phyloP scores from a whole-genome alignment of 2,888 invertebrate genomes.

The Argynnis bischoffii region DNA sequence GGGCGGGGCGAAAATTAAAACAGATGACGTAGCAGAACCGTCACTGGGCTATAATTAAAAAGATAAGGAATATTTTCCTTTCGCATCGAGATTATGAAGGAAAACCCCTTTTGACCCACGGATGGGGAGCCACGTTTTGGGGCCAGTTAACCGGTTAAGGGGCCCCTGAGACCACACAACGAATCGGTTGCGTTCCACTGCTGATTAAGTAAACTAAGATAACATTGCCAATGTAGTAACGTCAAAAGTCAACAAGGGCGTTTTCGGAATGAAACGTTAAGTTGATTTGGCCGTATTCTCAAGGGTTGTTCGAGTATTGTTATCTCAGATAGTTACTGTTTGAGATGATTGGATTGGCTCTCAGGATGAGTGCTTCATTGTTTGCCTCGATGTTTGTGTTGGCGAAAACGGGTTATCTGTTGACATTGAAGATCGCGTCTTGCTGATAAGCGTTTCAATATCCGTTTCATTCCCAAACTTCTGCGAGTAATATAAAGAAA shows the following conservation, averaged over 20 bases:
- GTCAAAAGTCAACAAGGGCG: constrained; percentile 81
- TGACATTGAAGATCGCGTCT: constrained; percentile 44
- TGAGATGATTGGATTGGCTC: constrained; percentile 79
- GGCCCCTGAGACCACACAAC: constrained; percentile 69
- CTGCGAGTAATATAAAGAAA: background rate
- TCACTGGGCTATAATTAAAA: constrained; percentile 77
- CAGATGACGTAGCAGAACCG: constrained; percentile 76
- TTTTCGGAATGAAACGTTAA: constrained; percentile 67
- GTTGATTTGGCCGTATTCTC: constrained; percentile 77
- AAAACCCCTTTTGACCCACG: constrained; percentile 67
- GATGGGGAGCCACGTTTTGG: constrained; percentile 49
- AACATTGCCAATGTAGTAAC: constrained; percentile 74
- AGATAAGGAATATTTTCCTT: constrained; percentile 81
- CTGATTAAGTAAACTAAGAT: constrained; percentile 83
- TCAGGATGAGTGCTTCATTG: constrained; percentile 66
- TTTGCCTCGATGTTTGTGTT: constrained; percentile 59
- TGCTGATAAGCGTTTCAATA: constrained; percentile 43
- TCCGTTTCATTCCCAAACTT: constrained; percentile 31
- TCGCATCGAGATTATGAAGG: constrained; percentile 55
- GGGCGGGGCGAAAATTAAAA: constrained; percentile 74
- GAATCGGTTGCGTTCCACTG: constrained; percentile 66
- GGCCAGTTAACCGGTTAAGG: constrained; percentile 73
- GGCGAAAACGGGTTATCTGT: constrained; percentile 45
- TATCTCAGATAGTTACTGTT: constrained; percentile 75
- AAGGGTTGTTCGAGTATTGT: constrained; percentile 71